Conservation (phyloP, 2,888 invertebrate genomes). For the Alloscopus bannaensis region DNA sequence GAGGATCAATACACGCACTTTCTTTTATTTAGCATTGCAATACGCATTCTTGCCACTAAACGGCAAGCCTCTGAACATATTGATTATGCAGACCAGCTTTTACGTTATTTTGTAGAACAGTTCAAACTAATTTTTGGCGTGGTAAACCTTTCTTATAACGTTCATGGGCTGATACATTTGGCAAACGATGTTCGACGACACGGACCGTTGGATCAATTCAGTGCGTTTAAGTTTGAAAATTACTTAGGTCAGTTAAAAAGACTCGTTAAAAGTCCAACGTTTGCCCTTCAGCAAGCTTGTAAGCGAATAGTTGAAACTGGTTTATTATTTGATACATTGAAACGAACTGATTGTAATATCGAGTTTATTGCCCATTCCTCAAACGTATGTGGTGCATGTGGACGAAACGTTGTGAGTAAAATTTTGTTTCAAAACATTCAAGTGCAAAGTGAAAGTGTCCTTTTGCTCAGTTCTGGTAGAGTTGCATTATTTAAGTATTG, state of each 20-base stretch:
- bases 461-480: no score
- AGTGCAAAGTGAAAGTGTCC: no score
- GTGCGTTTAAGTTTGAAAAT: conserved; percentile 71
- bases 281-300: conserved; percentile 36
- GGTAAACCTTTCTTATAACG: conserved; percentile 67
- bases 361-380: no score
- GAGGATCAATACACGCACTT: conserved; percentile 28
- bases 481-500: no score
- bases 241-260: conserved; percentile 61
- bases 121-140: background rate
- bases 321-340: background rate
- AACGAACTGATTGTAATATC: no score
- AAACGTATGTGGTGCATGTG: no score
- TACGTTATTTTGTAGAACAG: background rate
- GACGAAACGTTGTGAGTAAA: no score
- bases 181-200: conserved; percentile 66
- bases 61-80: background rate
- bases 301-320: background rate
- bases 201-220: conserved; percentile 68
- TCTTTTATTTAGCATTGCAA: conserved; percentile 34
- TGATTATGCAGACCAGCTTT: background rate
- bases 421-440: no score
- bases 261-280: background rate
- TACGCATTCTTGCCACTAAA: conserved; percentile 10
- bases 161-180: conserved; percentile 70